Evolutionary conservation across 2,113 vertebrate genomes (phyloP), one percentile per base, ranked within the genome.

Genomic region (Ptilorrhoa leucosticta): DNA sequence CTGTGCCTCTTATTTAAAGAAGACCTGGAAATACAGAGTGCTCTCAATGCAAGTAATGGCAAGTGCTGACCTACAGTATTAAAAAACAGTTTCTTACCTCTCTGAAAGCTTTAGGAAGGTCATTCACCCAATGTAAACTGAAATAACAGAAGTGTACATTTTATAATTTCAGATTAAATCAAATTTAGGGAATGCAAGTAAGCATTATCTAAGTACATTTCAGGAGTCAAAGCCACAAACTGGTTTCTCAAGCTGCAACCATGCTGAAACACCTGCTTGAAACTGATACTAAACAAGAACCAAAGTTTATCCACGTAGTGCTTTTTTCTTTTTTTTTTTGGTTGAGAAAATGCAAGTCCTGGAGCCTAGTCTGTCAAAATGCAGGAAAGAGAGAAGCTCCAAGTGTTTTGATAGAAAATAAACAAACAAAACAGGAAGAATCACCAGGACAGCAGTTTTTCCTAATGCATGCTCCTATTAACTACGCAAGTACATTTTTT

Each of bases 91-190:
- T 90, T 90, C 97, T 98, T 93, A 99, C 99, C 99, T 99, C 99
- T 97, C 75, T 97, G 94, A 99, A 98, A 18, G 99, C 98, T 94
- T 97, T 98, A 22, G 99, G 99, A 92, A 99, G 99, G 94, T 99
- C 98, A 88, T 99, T 99, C 76, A 99, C 98, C 99, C 99, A 99
- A 85, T 99, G 99, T 82, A 99, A 98, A 81, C 99, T 99, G 96
- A 93, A 97, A 98, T 20, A 96, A 94, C 11, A 64, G 56, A 97
- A 95, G 39, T 1, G 15, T 4, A 35, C 10, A 51, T 56, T 77
- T 94, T 84, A 28, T 45, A 87, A 72, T 37, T 58, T 13, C 35
- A 37, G 30, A 63, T 37, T 78, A 82, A 50, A 65, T 26, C 63
- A 24, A 42, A 89, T 61, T 70, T 35, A 42, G 30, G 5, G 13